Base-by-base conservation (phyloP, 1,140 invertebrate genomes). In the Nephotettix cincticeps region DNA sequence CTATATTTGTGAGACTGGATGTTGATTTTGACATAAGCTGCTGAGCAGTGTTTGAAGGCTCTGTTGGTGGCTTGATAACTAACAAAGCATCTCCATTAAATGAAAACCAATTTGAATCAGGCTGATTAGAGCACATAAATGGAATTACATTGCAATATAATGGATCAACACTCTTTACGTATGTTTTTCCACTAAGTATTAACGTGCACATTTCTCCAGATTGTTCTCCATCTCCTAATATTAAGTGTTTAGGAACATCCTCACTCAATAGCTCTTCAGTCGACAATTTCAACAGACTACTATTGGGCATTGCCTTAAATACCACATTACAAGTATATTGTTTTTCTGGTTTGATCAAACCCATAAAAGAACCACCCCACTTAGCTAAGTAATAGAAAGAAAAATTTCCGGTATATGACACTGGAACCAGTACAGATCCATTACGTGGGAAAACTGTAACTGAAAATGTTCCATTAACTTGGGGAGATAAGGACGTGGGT, bases 71-170 rank as follows among this genome's bases (percentile, higher is more conserved):
- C 25, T 28, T 71, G 36, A 71, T 69, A 4, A 30, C 64, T 21
- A 74, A 25, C 30, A 71, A 63, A 6, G 58, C 56, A 54, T 69
- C 70, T 21, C 73, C 73, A 45, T 30, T 67, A 70, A 70, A 74
- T 19, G 67, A 67, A 63, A 71, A 74, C 13, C 71, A 25, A 25
- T 36, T 69, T 4, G 43, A 11, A 6, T 19, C 17, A 11, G 47
- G 47, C 19, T 51, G 47, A 21, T 74, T 67, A 29, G 58, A 45
- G 54, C 73, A 74, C 61, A 71, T 65, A 43, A 71, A 74, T 6
- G 73, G 73, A 17, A 68, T 56, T 14, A 74, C 13, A 13, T 71
- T 68, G 32, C 73, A 74, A 43, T 64, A 74, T 47, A 74, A 71
- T 45, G 73, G 66, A 17, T 51, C 19, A 11, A 3, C 47, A 51